Evolutionary conservation across 1,140 invertebrate genomes (phyloP), one percentile per base, ranked within the genome.

Genomic region (Lutraria rhynchaena): DNA sequence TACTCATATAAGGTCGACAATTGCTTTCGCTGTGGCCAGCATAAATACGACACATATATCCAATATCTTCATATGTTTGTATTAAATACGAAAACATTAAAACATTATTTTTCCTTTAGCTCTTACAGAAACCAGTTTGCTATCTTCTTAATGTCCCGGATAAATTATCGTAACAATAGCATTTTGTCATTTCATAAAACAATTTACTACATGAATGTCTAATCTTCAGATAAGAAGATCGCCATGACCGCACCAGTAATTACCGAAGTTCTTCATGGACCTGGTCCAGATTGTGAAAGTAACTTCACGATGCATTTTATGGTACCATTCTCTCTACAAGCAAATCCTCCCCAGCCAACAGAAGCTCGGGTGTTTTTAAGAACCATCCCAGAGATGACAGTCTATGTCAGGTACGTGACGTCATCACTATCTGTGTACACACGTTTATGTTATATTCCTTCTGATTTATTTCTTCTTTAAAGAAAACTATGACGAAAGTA

Each of bases 241-340:
- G 83, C 88, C 0, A 91, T 91, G 90, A 91, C 90, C 13, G 81
- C 89, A 0, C 90, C 90, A 22, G 89, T 91, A 7, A 29, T 88
- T 31, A 87, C 83, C 0, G 83, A 83, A 55, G 78, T 91, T 1
- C 76, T 83, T 19, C 89, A 89, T 29, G 87, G 89, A 17, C 69
- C 74, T 7, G 88, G 89, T 49, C 87, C 89, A 3, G 83, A 85
- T 29, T 89, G 88, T 57, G 84, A 87, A 67, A 86, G 84, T 37
- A 86, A 83, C 35, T 90, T 89, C 78, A 84, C 86, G 51, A 88
- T 88, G 84, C 88, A 89, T 74, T 90, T 91, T 74, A 85, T 87
- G 82, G 46, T 87, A 7, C 86, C 86, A 15, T 69, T 82, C 51
- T 41, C 57, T 53, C 49, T 84, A 17, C 90, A 91, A 83, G 13